Conservation (phyloP, 2,797 vertebrate species). For the Moxostoma hubbsi region DNA sequence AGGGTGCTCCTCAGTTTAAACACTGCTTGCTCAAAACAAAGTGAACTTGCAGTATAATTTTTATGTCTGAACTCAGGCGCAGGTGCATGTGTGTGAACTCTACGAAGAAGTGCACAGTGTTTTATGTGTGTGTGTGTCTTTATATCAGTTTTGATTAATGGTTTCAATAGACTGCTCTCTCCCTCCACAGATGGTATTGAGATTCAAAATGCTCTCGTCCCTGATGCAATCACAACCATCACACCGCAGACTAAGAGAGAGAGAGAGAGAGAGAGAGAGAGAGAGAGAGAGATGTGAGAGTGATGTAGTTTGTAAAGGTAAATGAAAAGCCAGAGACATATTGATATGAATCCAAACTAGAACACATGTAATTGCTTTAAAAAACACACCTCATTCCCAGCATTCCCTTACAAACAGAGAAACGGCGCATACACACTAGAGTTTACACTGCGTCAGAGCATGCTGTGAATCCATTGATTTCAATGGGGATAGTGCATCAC, state of each 20-base stretch:
- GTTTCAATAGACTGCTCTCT: conserved; percentile 57
- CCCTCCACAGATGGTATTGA: conserved; percentile 60
- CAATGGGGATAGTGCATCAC: too few species aligned
- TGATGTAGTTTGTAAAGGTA: conserved; percentile 61
- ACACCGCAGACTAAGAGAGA: conserved; percentile 50
- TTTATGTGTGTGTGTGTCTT: conserved; percentile 7
- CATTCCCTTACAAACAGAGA: conserved; percentile 34
- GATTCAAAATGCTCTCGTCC: conserved; percentile 66
- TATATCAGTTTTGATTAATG: conserved; percentile 56
- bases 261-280: too few species aligned
- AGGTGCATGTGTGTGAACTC: too few species aligned
- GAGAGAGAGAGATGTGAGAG: conserved; percentile 16
- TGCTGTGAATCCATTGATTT: too few species aligned
- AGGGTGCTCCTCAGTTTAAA: background rate
- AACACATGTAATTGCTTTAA: conserved; percentile 5
- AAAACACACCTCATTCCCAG: conserved; percentile 23
- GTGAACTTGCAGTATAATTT: background rate
- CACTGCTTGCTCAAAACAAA: conserved; percentile 22
- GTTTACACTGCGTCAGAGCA: too few species aligned
- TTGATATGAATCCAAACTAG: conserved; percentile 39
- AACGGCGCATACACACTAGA: too few species aligned
- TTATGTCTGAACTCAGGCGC: conserved; percentile 8
- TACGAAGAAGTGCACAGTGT: background rate
- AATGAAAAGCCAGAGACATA: conserved; percentile 28
- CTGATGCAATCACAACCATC: conserved; percentile 58